These are phyloP conservation scores for Lithophane leautieri DNA, from an alignment of 2,888 invertebrate genomes.

Conservation along the genomic window DNA sequence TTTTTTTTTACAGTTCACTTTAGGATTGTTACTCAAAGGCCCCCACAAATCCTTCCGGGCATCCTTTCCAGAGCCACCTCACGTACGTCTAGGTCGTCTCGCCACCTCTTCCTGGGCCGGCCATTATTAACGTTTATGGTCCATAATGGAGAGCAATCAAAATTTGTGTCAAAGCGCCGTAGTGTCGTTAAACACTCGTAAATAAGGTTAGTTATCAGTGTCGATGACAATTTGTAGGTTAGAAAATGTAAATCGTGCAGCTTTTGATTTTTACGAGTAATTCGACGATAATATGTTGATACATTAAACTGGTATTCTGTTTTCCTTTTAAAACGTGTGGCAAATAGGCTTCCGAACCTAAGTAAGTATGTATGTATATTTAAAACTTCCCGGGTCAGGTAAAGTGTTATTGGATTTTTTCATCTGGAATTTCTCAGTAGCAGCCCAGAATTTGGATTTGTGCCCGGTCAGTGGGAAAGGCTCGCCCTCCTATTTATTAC, in stretches of 20 bases:
- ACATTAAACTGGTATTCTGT: not conserved
- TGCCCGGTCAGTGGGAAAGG: not conserved
- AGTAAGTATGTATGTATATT: not conserved
- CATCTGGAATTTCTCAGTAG: not conserved
- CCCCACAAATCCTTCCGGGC: not conserved
- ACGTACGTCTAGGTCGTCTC: not conserved
- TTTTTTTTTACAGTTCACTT: not conserved
- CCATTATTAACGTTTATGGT: constrained; percentile 20
- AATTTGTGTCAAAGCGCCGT: constrained; percentile 4
- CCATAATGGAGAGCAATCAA: constrained; percentile 28
- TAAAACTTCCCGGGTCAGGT: not conserved
- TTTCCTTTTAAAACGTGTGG: not conserved
- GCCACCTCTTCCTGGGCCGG: not conserved
- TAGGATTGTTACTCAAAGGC: not conserved
- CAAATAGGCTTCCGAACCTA: not conserved
- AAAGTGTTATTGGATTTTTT: too few species aligned
- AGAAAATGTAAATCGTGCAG: constrained; percentile 33
- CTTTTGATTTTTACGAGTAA: constrained; percentile 40
- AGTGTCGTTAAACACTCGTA: constrained; percentile 42
- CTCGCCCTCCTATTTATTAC: not conserved
- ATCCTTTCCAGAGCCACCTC: not conserved
- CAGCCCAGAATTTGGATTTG: not conserved
- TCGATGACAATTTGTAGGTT: constrained; percentile 26
- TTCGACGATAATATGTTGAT: not conserved
- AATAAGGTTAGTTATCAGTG: constrained; percentile 34